phyloP scores from a whole-genome alignment of 2,888 invertebrate genomes.

The Prosopocoilus inquinatus region DNA sequence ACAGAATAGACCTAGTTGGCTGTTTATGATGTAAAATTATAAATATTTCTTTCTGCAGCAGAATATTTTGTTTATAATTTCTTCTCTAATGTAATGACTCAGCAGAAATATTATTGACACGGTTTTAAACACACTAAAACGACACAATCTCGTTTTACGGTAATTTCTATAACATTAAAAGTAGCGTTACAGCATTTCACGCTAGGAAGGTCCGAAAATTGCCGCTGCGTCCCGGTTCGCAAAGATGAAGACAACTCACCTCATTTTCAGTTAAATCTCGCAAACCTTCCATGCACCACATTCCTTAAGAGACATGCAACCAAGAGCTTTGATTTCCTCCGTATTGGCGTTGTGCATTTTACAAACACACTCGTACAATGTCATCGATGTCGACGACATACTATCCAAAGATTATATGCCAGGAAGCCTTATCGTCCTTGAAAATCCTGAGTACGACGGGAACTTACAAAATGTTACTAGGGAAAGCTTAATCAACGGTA shows the following conservation, averaged over 20 bases:
- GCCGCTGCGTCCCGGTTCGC: not conserved
- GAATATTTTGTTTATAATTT: too few species aligned
- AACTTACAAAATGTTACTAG: not conserved
- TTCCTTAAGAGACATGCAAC: not conserved
- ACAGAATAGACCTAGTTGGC: too few species aligned
- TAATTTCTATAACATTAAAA: not conserved
- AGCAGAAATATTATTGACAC: too few species aligned
- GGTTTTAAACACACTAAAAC: too few species aligned
- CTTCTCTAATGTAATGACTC: too few species aligned
- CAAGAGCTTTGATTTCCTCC: not conserved
- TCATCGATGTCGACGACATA: conserved; percentile 62
- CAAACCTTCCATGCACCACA: not conserved
- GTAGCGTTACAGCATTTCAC: conserved; percentile 1
- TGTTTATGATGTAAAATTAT: too few species aligned
- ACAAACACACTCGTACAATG: conserved; percentile 8
- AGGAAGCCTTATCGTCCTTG: conserved; percentile 59
- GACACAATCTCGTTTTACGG: not conserved
- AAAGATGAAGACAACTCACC: not conserved
- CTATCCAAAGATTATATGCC: conserved; percentile 70
- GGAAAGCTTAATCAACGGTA: conserved; percentile 51
- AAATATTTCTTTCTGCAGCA: too few species aligned
- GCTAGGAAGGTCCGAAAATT: not conserved
- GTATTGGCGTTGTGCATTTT: not conserved
- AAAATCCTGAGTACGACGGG: conserved; percentile 39
- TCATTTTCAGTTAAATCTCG: not conserved